Conservation (phyloP, 2,113 vertebrate species). For the Oncorhynchus gorbuscha region DNA sequence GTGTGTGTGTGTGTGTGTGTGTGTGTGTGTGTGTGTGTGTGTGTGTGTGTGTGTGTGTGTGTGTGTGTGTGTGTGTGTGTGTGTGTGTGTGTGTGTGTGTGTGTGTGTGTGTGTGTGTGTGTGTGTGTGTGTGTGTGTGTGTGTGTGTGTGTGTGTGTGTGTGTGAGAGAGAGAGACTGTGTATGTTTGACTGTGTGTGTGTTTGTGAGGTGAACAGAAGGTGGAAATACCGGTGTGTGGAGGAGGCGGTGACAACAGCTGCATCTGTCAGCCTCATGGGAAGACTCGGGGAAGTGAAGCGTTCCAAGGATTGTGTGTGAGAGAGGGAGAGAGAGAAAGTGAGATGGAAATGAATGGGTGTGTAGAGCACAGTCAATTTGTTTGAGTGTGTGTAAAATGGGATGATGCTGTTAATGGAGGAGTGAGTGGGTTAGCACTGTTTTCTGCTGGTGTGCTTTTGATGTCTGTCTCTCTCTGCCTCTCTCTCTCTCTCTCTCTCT, state of each 20-base stretch:
- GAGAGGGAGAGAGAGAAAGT: neutral
- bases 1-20: conserved; percentile 17
- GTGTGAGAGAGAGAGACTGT: neutral
- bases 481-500: neutral
- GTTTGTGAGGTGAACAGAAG: neutral
- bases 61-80: conserved; percentile 10
- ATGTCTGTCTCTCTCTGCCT: neutral
- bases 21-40: conserved; percentile 1
- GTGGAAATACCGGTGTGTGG: neutral
- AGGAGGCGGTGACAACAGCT: conserved; percentile 24
- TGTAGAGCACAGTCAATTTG: neutral
- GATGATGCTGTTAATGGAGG: conserved; percentile 45
- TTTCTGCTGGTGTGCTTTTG: conserved; percentile 25
- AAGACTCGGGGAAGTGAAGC: conserved; percentile 34
- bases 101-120: neutral
- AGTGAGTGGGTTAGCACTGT: conserved; percentile 49
- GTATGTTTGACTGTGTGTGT: conserved; percentile 4
- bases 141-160: neutral
- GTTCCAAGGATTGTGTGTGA: neutral
- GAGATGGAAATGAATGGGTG: no score
- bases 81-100: conserved; percentile 4
- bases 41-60: conserved; percentile 10
- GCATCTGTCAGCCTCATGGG: conserved; percentile 41
- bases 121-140: neutral
- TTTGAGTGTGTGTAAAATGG: conserved; percentile 20